These are phyloP conservation scores for Drosophila pseudoobscura DNA, from an alignment of 1,140 invertebrate species.

Conservation along the genomic window DNA sequence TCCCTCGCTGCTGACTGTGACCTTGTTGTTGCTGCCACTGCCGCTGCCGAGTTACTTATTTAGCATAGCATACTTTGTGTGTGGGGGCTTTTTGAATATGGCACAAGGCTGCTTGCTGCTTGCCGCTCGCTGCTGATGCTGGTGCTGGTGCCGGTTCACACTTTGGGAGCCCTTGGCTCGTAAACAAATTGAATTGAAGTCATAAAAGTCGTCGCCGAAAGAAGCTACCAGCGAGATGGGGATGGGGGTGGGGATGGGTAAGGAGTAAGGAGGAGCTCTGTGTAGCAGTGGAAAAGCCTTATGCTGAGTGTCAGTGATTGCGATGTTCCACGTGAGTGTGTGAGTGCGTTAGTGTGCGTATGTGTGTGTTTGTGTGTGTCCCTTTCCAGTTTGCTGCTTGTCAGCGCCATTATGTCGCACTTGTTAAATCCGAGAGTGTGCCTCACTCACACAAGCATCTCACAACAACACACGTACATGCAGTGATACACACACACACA, in stretches of 20 bases:
- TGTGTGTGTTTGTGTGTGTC: constrained; percentile 6
- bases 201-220: constrained; percentile 77
- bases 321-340: constrained; percentile 38
- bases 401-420: constrained; percentile 78
- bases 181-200: constrained; percentile 82
- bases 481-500: constrained; percentile 1
- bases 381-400: constrained; percentile 54
- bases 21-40: constrained; percentile 60
- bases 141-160: constrained; percentile 27
- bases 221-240: constrained; percentile 29
- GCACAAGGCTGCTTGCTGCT: constrained; percentile 34
- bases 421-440: constrained; percentile 67
- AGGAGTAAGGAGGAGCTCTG: neutral
- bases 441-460: constrained; percentile 26
- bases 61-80: constrained; percentile 62
- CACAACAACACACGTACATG: constrained; percentile 5
- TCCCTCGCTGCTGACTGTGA: constrained; percentile 31
- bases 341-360: neutral
- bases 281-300: constrained; percentile 26
- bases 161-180: constrained; percentile 60
- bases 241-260: too few relatives aligned
- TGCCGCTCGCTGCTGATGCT: constrained; percentile 1
- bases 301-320: constrained; percentile 78
- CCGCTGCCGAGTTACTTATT: constrained; percentile 66
- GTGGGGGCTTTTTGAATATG: constrained; percentile 51